Evolutionary conservation across 2,113 vertebrate species (phyloP).

Genomic region (Dryoscopus gambensis): DNA sequence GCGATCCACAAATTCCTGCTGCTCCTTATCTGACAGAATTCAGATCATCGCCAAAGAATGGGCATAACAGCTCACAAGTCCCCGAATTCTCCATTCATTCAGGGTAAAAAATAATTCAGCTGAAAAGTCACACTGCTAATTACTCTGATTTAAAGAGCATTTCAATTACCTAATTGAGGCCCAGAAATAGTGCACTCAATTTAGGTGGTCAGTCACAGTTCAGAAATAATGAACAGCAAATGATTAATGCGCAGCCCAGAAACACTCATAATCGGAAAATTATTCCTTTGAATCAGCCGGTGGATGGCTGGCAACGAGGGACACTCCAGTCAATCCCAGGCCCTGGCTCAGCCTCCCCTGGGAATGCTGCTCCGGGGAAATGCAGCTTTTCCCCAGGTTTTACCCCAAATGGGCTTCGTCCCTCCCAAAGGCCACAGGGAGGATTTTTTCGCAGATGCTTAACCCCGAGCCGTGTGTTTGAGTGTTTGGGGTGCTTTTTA

Average conservation of each 20-base stretch:
- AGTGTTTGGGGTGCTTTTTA: fast-evolving
- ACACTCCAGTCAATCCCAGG: neutral
- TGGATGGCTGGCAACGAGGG: neutral
- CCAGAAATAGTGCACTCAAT: slow-evolving; percentile 11
- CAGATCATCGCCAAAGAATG: neutral
- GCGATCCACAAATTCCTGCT: neutral
- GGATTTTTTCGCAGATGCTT: fast-evolving
- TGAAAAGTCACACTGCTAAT: slow-evolving; percentile 54
- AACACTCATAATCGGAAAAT: neutral
- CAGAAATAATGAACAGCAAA: slow-evolving; percentile 38
- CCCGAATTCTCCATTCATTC: neutral
- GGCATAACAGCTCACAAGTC: neutral
- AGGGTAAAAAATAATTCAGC: slow-evolving; percentile 6
- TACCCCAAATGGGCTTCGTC: fast-evolving
- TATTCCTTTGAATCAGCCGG: neutral
- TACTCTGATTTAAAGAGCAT: slow-evolving; percentile 45
- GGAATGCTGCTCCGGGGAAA: neutral
- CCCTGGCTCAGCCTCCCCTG: neutral
- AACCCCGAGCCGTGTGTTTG: fast-evolving
- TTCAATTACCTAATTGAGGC: slow-evolving; percentile 51
- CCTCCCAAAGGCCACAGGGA: neutral
- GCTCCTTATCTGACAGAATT: neutral
- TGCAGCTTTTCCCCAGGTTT: fast-evolving
- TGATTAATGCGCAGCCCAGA: slow-evolving; percentile 1
- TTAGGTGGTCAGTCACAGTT: slow-evolving; percentile 46